Evolutionary conservation across 1,140 invertebrate species (phyloP), one percentile per base, ranked within the genome.

Genomic region (Leptopilina boulardi): DNA sequence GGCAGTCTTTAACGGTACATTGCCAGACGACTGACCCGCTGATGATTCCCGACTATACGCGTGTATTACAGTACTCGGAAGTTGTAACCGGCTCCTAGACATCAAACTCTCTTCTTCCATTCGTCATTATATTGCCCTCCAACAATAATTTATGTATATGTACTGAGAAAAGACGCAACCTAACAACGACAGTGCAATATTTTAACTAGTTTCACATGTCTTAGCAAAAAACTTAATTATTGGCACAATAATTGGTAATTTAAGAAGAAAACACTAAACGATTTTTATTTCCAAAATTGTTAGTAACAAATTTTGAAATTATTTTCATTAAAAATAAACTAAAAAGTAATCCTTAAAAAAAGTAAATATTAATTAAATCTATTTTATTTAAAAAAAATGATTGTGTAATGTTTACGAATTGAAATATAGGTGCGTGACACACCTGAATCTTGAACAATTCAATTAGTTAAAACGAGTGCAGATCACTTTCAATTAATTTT

Each of bases 61-160:
- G 59, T 11, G 56, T 66, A 66, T 66, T 66, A 66, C 59, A 66
- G 59, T 66, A 66, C 59, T 66, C 59, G 59, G 59, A 66, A 66
- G 59, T 66, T 66, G 21, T 30, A 66, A 66, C 59, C 59, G 59
- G 59, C 21, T 30, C 2, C 59, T n/a, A 66, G 26, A 66, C 23
- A 66, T 66, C n/a, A 66, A 66, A 66, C 21, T n/a, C 56, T 30
- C 3, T 23, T 30, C 23, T 23, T 30, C 23, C 56, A 30, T 66
- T 66, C 15, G 23, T 15, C 26, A 8, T n/a, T n/a, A 15, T n/a
- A n/a, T n/a, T n/a, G n/a, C n/a, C 13, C 26, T 13, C 21, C 19
- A n/a, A 23, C 54, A 21, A 66, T 15, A n/a, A n/a, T n/a, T n/a
- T n/a, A n/a, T n/a, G n/a, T n/a, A n/a, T n/a, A n/a, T n/a, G 26